Base-by-base conservation (phyloP, 2,888 invertebrate species). In the Chalcis sispes region DNA sequence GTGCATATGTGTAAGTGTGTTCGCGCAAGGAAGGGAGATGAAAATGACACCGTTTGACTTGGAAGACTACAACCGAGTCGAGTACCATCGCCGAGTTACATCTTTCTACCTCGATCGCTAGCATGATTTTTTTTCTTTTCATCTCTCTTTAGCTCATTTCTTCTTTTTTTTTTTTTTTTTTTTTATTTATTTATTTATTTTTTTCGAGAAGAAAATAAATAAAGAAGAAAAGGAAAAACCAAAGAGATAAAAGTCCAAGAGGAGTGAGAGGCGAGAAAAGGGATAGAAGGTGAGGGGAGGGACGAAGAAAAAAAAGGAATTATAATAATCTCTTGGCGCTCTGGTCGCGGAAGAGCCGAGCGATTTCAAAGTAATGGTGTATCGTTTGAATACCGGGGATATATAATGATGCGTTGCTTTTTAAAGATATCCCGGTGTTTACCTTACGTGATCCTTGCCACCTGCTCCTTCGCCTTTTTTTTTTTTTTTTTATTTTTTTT, bases 21-120 rank as follows among this genome's bases (percentile, higher is more conserved):
- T 10, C 5, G 10, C 5, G 25, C 36, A 13, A 13, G 66, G 50
- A 65, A 65, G 42, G 65, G 58, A 61, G 56, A 77, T 72, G 64
- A 69, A 72, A 69, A 72, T 69, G 72, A 72, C 69, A 77, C 58
- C 69, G 71, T 69, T 61, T 52, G 65, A 62, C 54, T 61, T 59
- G 64, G 58, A 69, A 40, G n/a, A 56, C 40, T 62, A n/a, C 54
- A 32, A 3, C 32, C 3, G 8, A 5, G 32, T 3, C 32, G 32
- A 5, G 42, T 2, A 13, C 27, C 52, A 42, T 23, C 29, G 15
- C 20, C 10, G 58, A 23, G 29, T 29, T 62, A 50, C 23, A 23
- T 67, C 59, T n/a, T n/a, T 52, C 8, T 42, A 20, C 23, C 25
- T 7, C 70, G 48, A 48, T 13, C 20, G n/a, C n/a, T n/a, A n/a